phyloP scores from a whole-genome alignment of 2,113 vertebrate species.

The Atlantisia rogersi region DNA sequence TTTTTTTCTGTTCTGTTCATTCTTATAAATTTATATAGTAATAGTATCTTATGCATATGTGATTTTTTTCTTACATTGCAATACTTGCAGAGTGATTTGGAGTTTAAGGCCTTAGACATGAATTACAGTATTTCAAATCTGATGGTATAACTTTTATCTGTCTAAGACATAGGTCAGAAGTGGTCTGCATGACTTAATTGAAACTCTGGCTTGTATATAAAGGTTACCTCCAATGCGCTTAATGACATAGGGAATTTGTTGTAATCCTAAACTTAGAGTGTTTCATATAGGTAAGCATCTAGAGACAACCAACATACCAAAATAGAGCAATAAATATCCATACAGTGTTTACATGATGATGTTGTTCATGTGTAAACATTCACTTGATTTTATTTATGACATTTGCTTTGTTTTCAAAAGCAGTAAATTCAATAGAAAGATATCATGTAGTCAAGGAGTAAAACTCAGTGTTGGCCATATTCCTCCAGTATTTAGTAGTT shows the following conservation, averaged over 20 bases:
- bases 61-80: neutral
- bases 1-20: neutral
- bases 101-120: neutral
- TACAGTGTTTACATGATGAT: neutral
- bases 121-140: neutral
- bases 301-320: neutral
- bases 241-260: neutral
- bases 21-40: neutral
- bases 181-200: no score
- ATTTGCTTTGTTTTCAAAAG: neutral
- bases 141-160: neutral
- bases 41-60: neutral
- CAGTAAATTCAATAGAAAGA: neutral
- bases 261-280: neutral
- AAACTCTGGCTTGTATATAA: neutral
- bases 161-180: neutral
- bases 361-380: neutral
- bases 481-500: fast-evolving
- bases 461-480: neutral
- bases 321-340: neutral
- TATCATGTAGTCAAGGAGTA: neutral
- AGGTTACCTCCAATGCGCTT: neutral
- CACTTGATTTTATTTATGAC: neutral
- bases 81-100: neutral
- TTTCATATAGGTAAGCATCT: neutral